Evolutionary conservation across 1,140 invertebrate species (phyloP).

Genomic region (Onthophagus taurus): DNA sequence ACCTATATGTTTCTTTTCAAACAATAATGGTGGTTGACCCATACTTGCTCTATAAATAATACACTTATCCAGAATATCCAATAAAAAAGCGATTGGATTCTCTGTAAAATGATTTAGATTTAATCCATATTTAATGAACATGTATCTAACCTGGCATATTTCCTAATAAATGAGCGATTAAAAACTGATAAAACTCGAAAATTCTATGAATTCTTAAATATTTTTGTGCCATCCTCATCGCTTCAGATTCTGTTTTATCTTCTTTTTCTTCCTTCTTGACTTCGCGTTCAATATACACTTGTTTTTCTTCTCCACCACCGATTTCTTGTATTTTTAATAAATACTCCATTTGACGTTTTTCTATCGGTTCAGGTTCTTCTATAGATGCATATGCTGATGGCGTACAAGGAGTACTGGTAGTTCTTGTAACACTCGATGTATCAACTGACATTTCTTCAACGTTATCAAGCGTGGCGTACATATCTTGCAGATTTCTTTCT

Average conservation of each 20-base stretch:
- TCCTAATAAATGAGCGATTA: slow-evolving; percentile 39
- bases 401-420: not conserved
- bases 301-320: not conserved
- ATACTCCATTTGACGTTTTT: not conserved
- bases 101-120: slow-evolving; percentile 15
- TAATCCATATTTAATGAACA: not conserved
- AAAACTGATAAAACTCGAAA: slow-evolving; percentile 40
- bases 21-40: slow-evolving; percentile 39
- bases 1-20: slow-evolving; percentile 24
- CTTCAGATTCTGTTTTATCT: slow-evolving; percentile 14
- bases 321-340: not conserved
- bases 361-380: not conserved
- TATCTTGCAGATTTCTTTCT: not conserved
- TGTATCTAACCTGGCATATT: slow-evolving; percentile 28
- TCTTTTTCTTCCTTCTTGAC: not conserved
- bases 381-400: not conserved
- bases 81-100: slow-evolving; percentile 41
- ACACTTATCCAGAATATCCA: slow-evolving; percentile 40
- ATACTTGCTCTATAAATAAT: slow-evolving; percentile 40
- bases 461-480: not conserved
- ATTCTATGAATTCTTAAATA: slow-evolving; percentile 38
- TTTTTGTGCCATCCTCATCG: slow-evolving; percentile 30
- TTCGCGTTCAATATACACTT: slow-evolving; percentile 9
- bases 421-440: not conserved
- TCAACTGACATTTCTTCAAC: not conserved